Conservation (phyloP, 2,113 vertebrate genomes). For the Sorex fumeus region DNA sequence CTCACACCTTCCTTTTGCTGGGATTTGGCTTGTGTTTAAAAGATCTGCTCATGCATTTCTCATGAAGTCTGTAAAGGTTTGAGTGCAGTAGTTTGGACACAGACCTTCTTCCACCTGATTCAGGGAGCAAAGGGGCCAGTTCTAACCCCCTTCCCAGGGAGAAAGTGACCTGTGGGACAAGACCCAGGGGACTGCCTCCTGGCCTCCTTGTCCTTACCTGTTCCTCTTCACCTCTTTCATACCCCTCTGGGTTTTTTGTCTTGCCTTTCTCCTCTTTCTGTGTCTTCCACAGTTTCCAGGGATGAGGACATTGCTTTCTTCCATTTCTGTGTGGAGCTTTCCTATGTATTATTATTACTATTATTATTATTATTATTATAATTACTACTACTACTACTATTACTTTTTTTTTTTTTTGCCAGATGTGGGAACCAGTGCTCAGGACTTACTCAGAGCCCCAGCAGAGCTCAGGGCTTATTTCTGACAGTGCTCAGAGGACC, state of each 20-base stretch:
- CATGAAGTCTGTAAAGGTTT: background rate
- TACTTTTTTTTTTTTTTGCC: too few species aligned
- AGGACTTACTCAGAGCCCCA: too few species aligned
- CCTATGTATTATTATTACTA: background rate
- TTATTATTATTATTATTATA: too few species aligned
- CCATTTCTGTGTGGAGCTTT: background rate
- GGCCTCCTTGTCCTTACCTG: background rate
- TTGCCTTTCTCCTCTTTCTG: background rate
- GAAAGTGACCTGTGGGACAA: background rate
- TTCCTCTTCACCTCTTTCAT: background rate
- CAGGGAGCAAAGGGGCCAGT: background rate
- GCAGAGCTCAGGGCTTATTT: too few species aligned
- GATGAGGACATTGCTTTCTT: background rate
- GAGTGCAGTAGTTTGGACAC: background rate
- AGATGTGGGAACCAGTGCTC: too few species aligned
- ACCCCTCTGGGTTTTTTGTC: background rate
- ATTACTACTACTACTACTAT: too few species aligned
- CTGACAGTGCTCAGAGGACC: too few species aligned
- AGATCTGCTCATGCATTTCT: background rate
- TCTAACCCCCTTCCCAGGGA: background rate
- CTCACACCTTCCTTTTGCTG: background rate
- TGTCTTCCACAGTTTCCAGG: background rate
- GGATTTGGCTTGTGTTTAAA: conserved; percentile 7
- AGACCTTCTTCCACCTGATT: background rate
- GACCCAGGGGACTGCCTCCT: background rate